Conservation (phyloP, 2,797 vertebrate species). For the Nothura maculosa region DNA sequence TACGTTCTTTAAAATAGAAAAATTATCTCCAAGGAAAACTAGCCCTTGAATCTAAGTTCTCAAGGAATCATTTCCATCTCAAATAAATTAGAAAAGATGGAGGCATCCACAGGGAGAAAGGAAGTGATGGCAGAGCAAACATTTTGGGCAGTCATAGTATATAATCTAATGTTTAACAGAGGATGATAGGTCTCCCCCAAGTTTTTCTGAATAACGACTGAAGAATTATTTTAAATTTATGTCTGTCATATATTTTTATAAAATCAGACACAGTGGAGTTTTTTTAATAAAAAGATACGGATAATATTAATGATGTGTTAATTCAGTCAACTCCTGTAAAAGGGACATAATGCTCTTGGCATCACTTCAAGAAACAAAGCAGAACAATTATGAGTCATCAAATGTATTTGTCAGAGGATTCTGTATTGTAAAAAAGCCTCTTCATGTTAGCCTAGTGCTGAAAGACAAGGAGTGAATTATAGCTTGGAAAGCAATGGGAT, state of each 20-base stretch:
- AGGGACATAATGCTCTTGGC: slow-evolving; percentile 44
- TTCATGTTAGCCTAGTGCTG: slow-evolving; percentile 67
- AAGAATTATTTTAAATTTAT: background rate
- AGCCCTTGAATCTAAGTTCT: background rate
- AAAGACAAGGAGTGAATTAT: slow-evolving; percentile 75
- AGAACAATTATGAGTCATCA: slow-evolving; percentile 76
- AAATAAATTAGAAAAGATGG: background rate
- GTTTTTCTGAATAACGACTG: background rate
- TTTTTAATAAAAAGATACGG: background rate
- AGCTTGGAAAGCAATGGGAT: slow-evolving; percentile 71
- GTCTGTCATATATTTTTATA: background rate
- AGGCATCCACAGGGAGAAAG: background rate
- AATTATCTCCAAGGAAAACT: background rate
- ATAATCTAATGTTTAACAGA: background rate
- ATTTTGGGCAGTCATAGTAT: background rate
- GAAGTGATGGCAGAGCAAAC: background rate
- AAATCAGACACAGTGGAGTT: background rate
- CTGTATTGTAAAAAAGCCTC: slow-evolving; percentile 56
- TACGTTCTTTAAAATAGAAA: background rate
- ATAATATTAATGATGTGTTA: slow-evolving; percentile 52
- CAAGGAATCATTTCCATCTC: background rate
- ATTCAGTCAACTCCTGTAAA: slow-evolving; percentile 50
- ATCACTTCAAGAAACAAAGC: slow-evolving; percentile 65
- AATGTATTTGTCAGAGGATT: slow-evolving; percentile 69
- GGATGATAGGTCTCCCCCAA: background rate